Base-by-base conservation (phyloP, 2,888 invertebrate species). In the Timandra comae region DNA sequence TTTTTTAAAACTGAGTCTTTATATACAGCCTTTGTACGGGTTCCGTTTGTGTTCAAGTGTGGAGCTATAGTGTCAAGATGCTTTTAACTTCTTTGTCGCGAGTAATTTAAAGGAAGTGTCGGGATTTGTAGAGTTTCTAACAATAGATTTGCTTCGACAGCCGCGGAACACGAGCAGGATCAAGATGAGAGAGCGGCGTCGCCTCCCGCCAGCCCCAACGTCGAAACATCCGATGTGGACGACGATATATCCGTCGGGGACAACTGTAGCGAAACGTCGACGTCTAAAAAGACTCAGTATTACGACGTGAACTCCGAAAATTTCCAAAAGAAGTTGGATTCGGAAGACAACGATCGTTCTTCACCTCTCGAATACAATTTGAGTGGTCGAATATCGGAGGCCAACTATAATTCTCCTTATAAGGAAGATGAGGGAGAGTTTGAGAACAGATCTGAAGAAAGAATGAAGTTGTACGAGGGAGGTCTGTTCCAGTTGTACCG, bases 1-100 rank as follows among this genome's bases (percentile, higher is more conserved):
- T 77, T 77, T 78, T 77, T 79, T 71, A 75, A 78, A 79, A 73
- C 71, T 72, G 73, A 72, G 68, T 78, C 81, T 84, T 81, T 84
- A 82, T 75, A 62, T 49, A 57, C 38, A 41, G 67, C 68, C 78
- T 78, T 81, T 82, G 80, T 81, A 62, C 47, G 50, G 46, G 58
- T 52, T 67, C 58, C 57, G 66, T 72, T 70, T 72, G 68, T 65
- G 49, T 46, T 50, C 56, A 72, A 80, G 79, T 79, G 79, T 72
- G 63, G 63, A 62, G 63, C 62, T 65, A 66, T 69, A 67, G 64
- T 66, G 68, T 64, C 63, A 63, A 72, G 63, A 64, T 62, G 61
- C 59, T 69, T 67, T 65, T 30, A 60, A 56, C 52, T 49, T 59
- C 61, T 61, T 66, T 64, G 63, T 63, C 54, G 38, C 37, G 38